phyloP scores from a whole-genome alignment of 2,113 vertebrate genomes.

The Pseudopipra pipra region DNA sequence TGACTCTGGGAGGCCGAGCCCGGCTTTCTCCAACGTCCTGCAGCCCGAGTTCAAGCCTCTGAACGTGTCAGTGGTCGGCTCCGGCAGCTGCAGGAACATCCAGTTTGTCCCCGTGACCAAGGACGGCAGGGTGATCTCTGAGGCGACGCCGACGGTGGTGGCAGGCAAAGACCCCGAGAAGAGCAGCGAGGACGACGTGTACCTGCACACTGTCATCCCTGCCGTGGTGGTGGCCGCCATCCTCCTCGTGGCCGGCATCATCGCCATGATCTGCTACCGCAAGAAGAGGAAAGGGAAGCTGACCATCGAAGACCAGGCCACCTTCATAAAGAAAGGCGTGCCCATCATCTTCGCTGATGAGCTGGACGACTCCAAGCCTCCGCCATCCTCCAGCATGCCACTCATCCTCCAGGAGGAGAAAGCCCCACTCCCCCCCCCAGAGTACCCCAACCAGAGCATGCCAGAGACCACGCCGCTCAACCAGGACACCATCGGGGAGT shows the following conservation, averaged over 20 bases:
- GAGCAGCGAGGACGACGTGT: slow-evolving; percentile 89
- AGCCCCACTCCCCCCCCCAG: slow-evolving; percentile 90
- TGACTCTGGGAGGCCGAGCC: slow-evolving; percentile 78
- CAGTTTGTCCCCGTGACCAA: slow-evolving; percentile 81
- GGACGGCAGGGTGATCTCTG: slow-evolving; percentile 56
- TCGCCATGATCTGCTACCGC: slow-evolving; percentile 96
- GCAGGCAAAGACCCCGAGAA: slow-evolving; percentile 82
- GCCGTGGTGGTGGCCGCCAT: slow-evolving; percentile 94
- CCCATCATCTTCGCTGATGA: slow-evolving; percentile 97
- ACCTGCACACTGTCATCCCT: slow-evolving; percentile 93
- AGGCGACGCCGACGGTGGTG: slow-evolving; percentile 61
- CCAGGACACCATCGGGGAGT: slow-evolving; percentile 91
- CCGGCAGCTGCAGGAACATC: slow-evolving; percentile 84
- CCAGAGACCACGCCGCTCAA: slow-evolving; percentile 90
- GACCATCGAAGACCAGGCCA: slow-evolving; percentile 95
- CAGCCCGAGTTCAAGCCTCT: slow-evolving; percentile 91
- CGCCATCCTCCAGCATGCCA: slow-evolving; percentile 94
- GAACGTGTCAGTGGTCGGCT: slow-evolving; percentile 81
- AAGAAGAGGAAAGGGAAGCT: slow-evolving; percentile 96
- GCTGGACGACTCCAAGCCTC: slow-evolving; percentile 94
- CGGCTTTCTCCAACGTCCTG: slow-evolving; percentile 80
- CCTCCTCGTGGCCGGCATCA: slow-evolving; percentile 91
- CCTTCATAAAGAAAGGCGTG: slow-evolving; percentile 97
- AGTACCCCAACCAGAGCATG: slow-evolving; percentile 90
- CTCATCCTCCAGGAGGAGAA: slow-evolving; percentile 97